A percentile compares a stretch with the other conserved stretches of the same genome.
phyloP scores from a whole-genome alignment of 2,113 vertebrate species.

The Ceyx margarethae region DNA sequence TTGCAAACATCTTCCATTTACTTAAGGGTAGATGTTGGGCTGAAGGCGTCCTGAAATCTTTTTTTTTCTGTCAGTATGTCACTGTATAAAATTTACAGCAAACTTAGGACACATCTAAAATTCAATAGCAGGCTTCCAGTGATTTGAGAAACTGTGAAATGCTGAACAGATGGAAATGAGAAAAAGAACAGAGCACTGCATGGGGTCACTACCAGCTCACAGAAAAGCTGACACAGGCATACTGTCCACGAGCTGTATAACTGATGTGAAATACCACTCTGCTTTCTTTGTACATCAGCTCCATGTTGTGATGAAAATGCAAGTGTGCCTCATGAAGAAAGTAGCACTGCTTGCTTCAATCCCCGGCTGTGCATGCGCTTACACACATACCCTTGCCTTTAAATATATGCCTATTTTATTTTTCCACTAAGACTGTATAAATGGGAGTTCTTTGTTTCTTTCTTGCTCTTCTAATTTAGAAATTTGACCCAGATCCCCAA shows the following conservation, averaged over 20 bases:
- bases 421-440: not conserved
- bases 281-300: not conserved
- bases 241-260: not conserved
- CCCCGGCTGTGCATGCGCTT: not conserved
- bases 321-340: not conserved
- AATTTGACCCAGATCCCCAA: not conserved
- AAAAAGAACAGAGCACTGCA: not conserved
- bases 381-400: rapidly evolving
- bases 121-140: not conserved
- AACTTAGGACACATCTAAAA: not conserved
- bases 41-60: not conserved
- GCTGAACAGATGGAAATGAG: conserved; percentile 20
- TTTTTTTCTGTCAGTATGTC: not conserved
- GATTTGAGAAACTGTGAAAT: conserved; percentile 17
- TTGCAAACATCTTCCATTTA: not conserved
- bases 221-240: not conserved
- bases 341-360: not conserved
- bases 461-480: not conserved
- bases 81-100: not conserved
- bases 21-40: not conserved
- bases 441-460: not conserved
- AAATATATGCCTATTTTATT: not conserved
- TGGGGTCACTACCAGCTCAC: not conserved
- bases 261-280: not conserved
- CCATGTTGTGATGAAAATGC: not conserved